phyloP scores from a whole-genome alignment of 64 coral and sea anemone species.

The Porites australiensis region DNA sequence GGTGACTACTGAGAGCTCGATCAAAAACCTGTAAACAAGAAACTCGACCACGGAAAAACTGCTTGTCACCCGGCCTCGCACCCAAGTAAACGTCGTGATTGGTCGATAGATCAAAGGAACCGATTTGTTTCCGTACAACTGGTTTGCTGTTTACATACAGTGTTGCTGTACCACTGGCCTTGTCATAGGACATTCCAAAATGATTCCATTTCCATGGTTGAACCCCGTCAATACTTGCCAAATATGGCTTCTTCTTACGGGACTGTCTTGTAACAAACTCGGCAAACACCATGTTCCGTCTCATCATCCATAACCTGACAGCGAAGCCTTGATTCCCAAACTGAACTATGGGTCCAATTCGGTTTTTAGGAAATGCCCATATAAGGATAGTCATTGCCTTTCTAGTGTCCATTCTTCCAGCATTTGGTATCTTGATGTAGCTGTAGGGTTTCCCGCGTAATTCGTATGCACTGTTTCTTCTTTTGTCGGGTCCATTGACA shows the following conservation, averaged over 20 bases:
- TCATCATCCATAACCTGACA: conserved; percentile 60
- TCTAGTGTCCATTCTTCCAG: conserved; percentile 58
- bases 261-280: conserved; percentile 52
- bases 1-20: conserved; percentile 28
- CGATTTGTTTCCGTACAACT: conserved; percentile 45
- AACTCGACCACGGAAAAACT: conserved; percentile 67
- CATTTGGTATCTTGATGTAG: conserved; percentile 61
- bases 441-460: conserved; percentile 59
- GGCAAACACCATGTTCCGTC: conserved; percentile 48
- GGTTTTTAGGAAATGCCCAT: conserved; percentile 62
- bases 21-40: conserved; percentile 78
- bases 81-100: conserved; percentile 81
- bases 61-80: conserved; percentile 52
- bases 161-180: conserved; percentile 53
- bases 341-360: conserved; percentile 62
- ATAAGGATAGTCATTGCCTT: conserved; percentile 59
- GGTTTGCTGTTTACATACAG: conserved; percentile 73
- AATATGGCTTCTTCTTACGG: conserved; percentile 35
- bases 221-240: conserved; percentile 45
- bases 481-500: conserved; percentile 51
- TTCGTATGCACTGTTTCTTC: conserved; percentile 28
- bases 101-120: conserved; percentile 63
- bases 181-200: conserved; percentile 71
- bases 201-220: conserved; percentile 80
- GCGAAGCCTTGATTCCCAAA: conserved; percentile 38